Percentiles rank a stretch among this genome's conserved stretches.
These are phyloP conservation scores for crab-eating macaque (Macaca fascicularis) DNA, from an alignment of 2,113 vertebrate genomes.

Conservation along the genomic window DNA sequence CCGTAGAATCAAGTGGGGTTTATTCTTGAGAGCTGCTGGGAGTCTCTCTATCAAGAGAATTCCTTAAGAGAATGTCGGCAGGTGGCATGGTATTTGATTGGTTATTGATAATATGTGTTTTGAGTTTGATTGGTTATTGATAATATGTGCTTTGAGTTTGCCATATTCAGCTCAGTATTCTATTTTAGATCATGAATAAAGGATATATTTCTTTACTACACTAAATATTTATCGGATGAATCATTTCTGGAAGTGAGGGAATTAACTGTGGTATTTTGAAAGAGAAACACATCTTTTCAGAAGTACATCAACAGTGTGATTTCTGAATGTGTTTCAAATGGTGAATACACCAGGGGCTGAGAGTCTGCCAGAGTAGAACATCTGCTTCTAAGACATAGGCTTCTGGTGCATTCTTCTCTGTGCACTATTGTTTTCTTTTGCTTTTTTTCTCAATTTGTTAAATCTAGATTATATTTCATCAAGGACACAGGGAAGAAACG, in stretches of 20 bases:
- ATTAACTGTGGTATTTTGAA: slow-evolving; percentile 57
- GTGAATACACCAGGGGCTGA: not conserved
- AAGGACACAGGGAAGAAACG: not conserved
- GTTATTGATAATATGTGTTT: slow-evolving; percentile 20
- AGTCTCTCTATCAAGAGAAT: slow-evolving; percentile 10
- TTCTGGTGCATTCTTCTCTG: slow-evolving; percentile 18
- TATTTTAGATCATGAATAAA: slow-evolving; percentile 58
- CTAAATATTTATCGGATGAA: slow-evolving; percentile 46
- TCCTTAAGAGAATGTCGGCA: not conserved
- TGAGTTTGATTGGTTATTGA: not conserved
- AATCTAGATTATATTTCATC: not conserved
- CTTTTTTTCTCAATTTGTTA: slow-evolving; percentile 23
- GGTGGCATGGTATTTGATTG: not conserved
- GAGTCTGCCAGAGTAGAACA: slow-evolving; percentile 38
- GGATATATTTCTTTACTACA: slow-evolving; percentile 37
- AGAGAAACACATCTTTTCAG: slow-evolving; percentile 59
- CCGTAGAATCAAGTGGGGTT: not conserved
- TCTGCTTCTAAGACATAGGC: slow-evolving; percentile 36
- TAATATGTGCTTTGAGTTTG: slow-evolving; percentile 32
- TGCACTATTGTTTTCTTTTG: slow-evolving; percentile 24
- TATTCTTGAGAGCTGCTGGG: slow-evolving; percentile 38
- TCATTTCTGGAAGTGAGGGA: slow-evolving; percentile 58
- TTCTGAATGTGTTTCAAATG: slow-evolving; percentile 18
- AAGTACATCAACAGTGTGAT: not conserved
- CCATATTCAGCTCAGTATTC: not conserved